These are phyloP conservation scores for Halictus ligatus DNA, from an alignment of 2,888 invertebrate genomes.

Conservation along the genomic window DNA sequence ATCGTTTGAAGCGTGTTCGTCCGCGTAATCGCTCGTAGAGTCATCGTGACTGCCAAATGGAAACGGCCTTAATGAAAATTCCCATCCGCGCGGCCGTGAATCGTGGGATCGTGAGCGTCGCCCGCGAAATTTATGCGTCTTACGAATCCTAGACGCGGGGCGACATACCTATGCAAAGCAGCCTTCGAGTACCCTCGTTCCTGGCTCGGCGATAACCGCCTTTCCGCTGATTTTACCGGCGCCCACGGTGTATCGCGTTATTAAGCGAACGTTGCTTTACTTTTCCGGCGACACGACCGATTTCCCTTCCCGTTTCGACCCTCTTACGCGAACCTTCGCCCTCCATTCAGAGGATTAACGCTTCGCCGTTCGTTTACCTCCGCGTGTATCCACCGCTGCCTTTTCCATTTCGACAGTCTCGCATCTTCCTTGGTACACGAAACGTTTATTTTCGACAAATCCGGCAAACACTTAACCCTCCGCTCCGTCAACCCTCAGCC, in stretches of 20 bases:
- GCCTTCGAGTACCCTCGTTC: slow-evolving; percentile 53
- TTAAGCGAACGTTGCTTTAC: slow-evolving; percentile 30
- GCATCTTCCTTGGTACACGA: neutral
- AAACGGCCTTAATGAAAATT: slow-evolving; percentile 69
- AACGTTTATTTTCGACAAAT: neutral
- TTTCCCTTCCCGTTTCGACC: neutral
- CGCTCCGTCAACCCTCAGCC: neutral
- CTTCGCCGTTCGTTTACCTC: neutral
- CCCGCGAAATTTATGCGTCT: slow-evolving; percentile 61
- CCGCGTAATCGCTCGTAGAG: slow-evolving; percentile 12
- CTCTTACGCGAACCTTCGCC: neutral
- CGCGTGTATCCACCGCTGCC: neutral
- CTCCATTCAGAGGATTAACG: slow-evolving; percentile 3
- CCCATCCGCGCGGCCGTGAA: slow-evolving; percentile 54
- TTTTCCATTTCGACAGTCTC: neutral
- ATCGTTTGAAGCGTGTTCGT: neutral
- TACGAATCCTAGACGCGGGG: slow-evolving; percentile 58
- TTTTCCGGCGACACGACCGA: slow-evolving; percentile 2
- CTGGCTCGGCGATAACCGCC: slow-evolving; percentile 34
- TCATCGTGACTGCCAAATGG: slow-evolving; percentile 51
- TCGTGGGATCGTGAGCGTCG: slow-evolving; percentile 52
- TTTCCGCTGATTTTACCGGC: slow-evolving; percentile 33
- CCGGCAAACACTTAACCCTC: neutral
- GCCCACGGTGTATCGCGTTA: slow-evolving; percentile 23
- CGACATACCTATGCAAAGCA: slow-evolving; percentile 61